Conservation (phyloP, 2,113 vertebrate species). For the Mus musculus region GRCm39 chr11:97222001-97222500, state of each 20-base stretch:
- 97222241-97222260: not conserved
- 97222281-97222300: not conserved
- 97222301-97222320: not conserved
- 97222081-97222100: no score
- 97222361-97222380: slow-evolving; percentile 34
- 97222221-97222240: no score
- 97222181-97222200: not conserved
- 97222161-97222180: not conserved
- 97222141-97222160: not conserved
- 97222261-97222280: not conserved
- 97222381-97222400: not conserved
- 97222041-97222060: not conserved
- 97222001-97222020: slow-evolving; percentile 3
- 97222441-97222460: slow-evolving; percentile 48
- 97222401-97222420: slow-evolving; percentile 66
- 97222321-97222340: not conserved
- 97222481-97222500: not conserved
- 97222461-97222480: not conserved
- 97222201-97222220: not conserved
- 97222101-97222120: not conserved
- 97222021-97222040: not conserved
- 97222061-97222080: not conserved
- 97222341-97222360: slow-evolving; percentile 57
- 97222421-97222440: slow-evolving; percentile 71
- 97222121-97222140: not conserved